phyloP scores from a whole-genome alignment of 2,113 vertebrate genomes.

The Neodontobutis hainanensis region DNA sequence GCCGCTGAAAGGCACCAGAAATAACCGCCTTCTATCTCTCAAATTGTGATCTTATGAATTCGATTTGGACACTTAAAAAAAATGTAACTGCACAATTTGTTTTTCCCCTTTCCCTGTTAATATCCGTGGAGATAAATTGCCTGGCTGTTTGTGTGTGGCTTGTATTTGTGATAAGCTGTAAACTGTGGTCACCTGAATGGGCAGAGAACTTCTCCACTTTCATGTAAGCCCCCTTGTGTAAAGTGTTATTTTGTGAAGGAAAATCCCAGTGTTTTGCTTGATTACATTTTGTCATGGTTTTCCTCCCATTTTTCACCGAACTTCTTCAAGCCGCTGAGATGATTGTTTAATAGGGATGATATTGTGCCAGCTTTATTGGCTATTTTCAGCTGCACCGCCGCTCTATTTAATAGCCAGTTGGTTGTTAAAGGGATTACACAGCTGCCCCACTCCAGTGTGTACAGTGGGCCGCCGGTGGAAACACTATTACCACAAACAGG shows the following conservation, averaged over 20 bases:
- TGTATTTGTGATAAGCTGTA: conserved; percentile 69
- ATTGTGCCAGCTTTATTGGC: conserved; percentile 79
- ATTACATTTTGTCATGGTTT: conserved; percentile 79
- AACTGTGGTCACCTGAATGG: conserved; percentile 63
- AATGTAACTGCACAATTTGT: conserved; percentile 80
- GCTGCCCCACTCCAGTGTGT: conserved; percentile 72
- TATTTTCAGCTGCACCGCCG: conserved; percentile 77
- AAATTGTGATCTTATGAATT: conserved; percentile 93
- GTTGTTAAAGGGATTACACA: conserved; percentile 79
- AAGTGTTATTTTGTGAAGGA: conserved; percentile 66
- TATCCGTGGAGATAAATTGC: conserved; percentile 78
- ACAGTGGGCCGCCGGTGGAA: conserved; percentile 62
- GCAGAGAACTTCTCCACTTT: conserved; percentile 66
- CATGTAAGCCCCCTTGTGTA: conserved; percentile 71
- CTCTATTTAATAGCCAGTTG: conserved; percentile 74
- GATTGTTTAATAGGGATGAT: conserved; percentile 76
- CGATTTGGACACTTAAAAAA: conserved; percentile 91
- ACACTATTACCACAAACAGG: conserved; percentile 43
- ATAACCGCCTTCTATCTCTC: conserved; percentile 88
- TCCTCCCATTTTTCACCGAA: conserved; percentile 69
- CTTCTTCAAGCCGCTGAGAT: conserved; percentile 75
- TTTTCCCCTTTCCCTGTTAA: conserved; percentile 76
- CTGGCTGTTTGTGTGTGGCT: conserved; percentile 53
- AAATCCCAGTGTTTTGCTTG: conserved; percentile 75
- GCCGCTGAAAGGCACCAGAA: conserved; percentile 86